phyloP scores from a whole-genome alignment of 1,140 invertebrate genomes.

The Lasaia peninsularis region DNA sequence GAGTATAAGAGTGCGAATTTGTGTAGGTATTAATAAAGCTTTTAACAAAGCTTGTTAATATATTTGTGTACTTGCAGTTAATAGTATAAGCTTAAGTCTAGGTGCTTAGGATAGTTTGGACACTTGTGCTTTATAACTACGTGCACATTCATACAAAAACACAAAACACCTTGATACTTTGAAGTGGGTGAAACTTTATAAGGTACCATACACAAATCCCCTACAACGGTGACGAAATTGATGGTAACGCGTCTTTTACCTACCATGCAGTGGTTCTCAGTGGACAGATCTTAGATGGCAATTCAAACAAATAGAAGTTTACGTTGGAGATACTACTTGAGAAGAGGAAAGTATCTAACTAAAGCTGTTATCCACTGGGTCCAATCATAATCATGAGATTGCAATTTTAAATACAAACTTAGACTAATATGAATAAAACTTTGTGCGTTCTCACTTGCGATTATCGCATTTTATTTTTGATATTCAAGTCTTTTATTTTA shows the following conservation, averaged over 20 bases:
- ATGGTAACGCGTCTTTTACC: conserved; percentile 38
- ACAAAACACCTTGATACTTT: conserved; percentile 53
- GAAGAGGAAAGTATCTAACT: neutral
- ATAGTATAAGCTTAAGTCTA: conserved; percentile 13
- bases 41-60: conserved; percentile 28
- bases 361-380: conserved; percentile 27
- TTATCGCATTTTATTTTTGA: too few relatives aligned
- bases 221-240: conserved; percentile 41
- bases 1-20: conserved; percentile 63
- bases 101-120: conserved; percentile 35
- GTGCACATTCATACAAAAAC: conserved; percentile 57
- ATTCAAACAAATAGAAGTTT: too few relatives aligned
- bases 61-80: neutral
- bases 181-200: conserved; percentile 76
- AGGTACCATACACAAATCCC: conserved; percentile 76
- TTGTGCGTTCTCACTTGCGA: too few relatives aligned
- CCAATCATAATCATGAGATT: conserved; percentile 27
- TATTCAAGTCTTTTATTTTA: too few relatives aligned
- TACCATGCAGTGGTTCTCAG: conserved; percentile 58
- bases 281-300: conserved; percentile 37
- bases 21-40: conserved; percentile 74
- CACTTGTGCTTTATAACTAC: conserved; percentile 47
- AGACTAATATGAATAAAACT: too few relatives aligned
- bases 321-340: neutral
- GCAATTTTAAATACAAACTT: conserved; percentile 16